A percentile compares a stretch with the other conserved stretches of the same genome.
These are phyloP conservation scores for Tursiops truncatus DNA, from an alignment of 2,113 vertebrate genomes.

Conservation along the genomic window DNA sequence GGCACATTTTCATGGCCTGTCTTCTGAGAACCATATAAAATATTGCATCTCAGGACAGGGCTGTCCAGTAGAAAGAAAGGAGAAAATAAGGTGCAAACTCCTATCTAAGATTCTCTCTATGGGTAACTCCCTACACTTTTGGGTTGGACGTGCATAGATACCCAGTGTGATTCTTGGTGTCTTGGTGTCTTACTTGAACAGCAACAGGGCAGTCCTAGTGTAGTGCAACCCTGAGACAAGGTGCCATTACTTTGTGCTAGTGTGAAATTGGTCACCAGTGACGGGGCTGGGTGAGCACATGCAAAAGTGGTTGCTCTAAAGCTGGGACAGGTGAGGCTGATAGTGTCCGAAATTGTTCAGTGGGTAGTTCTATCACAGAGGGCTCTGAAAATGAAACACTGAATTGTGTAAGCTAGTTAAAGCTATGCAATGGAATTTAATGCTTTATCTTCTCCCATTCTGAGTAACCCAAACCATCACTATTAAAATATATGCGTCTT, in stretches of 20 bases:
- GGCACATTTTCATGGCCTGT: not conserved
- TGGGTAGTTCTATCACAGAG: not conserved
- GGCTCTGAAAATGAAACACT: not conserved
- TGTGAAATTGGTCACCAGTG: not conserved
- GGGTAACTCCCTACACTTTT: not conserved
- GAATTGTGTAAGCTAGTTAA: not conserved
- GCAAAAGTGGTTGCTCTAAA: not conserved
- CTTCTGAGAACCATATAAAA: not conserved
- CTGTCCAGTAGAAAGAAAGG: not conserved
- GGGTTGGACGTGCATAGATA: not conserved
- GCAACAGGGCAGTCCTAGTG: rapidly evolving
- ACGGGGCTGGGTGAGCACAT: not conserved
- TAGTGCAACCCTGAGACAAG: not conserved
- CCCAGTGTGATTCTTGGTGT: not conserved
- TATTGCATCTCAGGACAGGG: not conserved
- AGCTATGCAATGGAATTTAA: not conserved
- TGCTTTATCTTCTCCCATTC: not conserved
- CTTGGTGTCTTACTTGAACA: not conserved
- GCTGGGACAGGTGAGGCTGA: not conserved
- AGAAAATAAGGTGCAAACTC: not conserved
- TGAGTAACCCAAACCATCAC: not conserved
- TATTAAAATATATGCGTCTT: not conserved
- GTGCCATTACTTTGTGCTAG: rapidly evolving
- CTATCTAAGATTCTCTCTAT: not conserved
- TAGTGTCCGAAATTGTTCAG: not conserved